phyloP scores from a whole-genome alignment of 2,113 vertebrate genomes.

The Charina bottae region DNA sequence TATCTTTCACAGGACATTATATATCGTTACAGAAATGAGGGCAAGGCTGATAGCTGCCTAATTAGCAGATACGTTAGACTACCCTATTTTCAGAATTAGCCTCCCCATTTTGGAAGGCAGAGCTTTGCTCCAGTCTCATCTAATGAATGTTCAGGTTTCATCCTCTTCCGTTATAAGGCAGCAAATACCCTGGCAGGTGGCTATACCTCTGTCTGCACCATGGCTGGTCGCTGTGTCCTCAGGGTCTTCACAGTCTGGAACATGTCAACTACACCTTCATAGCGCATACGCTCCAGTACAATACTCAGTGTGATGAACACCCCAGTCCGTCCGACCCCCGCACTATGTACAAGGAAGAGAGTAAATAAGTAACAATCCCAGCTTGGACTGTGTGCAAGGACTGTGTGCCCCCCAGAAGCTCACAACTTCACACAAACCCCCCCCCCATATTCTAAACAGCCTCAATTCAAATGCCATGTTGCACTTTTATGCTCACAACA shows the following conservation, averaged over 20 bases:
- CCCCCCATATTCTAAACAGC: neutral
- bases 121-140: neutral
- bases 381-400: neutral
- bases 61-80: neutral
- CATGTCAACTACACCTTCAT: conserved; percentile 94
- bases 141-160: neutral
- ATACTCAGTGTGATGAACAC: conserved; percentile 97
- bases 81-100: neutral
- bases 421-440: neutral
- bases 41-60: neutral
- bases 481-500: neutral
- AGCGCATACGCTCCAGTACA: conserved; percentile 95
- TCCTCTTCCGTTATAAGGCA: fast-evolving
- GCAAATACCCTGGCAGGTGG: neutral
- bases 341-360: conserved; percentile 70
- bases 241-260: conserved; percentile 97
- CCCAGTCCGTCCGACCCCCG: conserved; percentile 92
- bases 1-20: neutral
- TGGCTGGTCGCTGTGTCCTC: conserved; percentile 93
- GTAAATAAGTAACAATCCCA: neutral
- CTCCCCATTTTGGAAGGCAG: neutral
- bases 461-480: neutral
- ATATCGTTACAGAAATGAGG: neutral
- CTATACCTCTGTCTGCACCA: conserved; percentile 96
- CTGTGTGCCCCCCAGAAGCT: neutral